Percentiles rank a stretch among this genome's conserved stretches.
Conservation (phyloP, 1,140 invertebrate species). For the Aphaenogaster floridana region DNA sequence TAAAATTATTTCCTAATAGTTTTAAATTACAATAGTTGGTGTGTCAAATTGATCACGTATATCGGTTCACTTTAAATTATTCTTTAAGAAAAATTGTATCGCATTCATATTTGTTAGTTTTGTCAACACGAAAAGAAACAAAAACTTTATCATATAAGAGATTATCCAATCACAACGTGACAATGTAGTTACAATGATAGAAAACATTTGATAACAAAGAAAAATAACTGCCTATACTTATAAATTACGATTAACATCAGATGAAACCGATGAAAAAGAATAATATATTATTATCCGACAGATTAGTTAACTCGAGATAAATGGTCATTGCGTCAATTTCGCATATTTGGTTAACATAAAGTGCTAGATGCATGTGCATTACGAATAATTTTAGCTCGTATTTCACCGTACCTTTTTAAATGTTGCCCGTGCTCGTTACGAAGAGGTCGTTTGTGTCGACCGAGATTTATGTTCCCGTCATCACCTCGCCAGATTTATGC, state of each 20-base stretch:
- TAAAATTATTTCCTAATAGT: slow-evolving; percentile 10
- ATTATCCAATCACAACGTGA: not conserved
- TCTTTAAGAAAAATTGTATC: not conserved
- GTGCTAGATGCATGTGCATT: not conserved
- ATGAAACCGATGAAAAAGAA: not conserved
- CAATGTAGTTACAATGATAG: not conserved
- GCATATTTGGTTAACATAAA: slow-evolving; percentile 40
- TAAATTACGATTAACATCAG: slow-evolving; percentile 22
- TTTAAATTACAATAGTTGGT: not conserved
- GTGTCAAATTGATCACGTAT: not conserved
- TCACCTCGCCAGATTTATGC: slow-evolving; percentile 56
- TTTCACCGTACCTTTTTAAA: slow-evolving; percentile 50
- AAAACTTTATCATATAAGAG: not conserved
- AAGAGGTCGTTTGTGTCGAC: slow-evolving; percentile 51
- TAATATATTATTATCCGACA: not conserved
- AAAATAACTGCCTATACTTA: not conserved
- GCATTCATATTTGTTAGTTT: slow-evolving; percentile 11
- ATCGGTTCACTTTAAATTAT: not conserved
- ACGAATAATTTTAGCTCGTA: slow-evolving; percentile 41
- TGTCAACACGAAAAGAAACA: not conserved
- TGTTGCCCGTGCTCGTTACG: slow-evolving; percentile 50
- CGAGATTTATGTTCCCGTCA: slow-evolving; percentile 55
- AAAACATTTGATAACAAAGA: not conserved
- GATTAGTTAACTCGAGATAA: slow-evolving; percentile 40
- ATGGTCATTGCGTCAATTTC: slow-evolving; percentile 14